phyloP scores from a whole-genome alignment of 2,113 vertebrate genomes.

The Procavia capensis region DNA sequence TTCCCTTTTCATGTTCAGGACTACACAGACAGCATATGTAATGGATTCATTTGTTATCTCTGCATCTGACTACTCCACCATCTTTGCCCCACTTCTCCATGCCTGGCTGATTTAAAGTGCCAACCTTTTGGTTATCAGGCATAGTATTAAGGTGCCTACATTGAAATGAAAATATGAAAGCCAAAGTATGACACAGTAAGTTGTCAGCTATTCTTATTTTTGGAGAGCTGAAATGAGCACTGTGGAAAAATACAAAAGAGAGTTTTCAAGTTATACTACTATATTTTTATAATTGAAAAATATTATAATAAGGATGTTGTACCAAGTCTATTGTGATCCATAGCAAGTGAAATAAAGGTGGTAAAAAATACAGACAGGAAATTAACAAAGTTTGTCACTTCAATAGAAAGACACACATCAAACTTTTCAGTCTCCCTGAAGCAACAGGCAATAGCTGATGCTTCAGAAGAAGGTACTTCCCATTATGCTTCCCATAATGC shows the following conservation, averaged over 20 bases:
- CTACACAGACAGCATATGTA: too few relatives aligned
- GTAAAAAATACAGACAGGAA: background rate
- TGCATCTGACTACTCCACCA: too few relatives aligned
- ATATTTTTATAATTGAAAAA: background rate
- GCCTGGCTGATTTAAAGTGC: too few relatives aligned
- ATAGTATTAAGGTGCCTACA: background rate
- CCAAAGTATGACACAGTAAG: background rate
- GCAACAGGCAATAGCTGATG: background rate
- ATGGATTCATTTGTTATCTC: too few relatives aligned
- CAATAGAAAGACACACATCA: background rate
- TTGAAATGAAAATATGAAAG: conserved; percentile 14
- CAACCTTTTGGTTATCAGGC: too few relatives aligned
- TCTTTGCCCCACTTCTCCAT: too few relatives aligned
- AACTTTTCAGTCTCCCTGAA: background rate
- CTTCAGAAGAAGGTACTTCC: background rate
- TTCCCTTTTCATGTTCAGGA: too few relatives aligned
- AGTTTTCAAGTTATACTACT: background rate
- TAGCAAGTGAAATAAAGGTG: background rate
- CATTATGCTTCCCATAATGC: conserved; percentile 37
- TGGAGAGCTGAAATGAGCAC: background rate
- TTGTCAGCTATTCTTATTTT: background rate
- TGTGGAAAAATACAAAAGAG: background rate
- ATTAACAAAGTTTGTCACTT: conserved; percentile 5
- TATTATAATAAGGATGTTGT: background rate
- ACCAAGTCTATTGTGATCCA: background rate